Conservation (phyloP, 1,140 invertebrate genomes). For the Rhagoletis zephyria region DNA sequence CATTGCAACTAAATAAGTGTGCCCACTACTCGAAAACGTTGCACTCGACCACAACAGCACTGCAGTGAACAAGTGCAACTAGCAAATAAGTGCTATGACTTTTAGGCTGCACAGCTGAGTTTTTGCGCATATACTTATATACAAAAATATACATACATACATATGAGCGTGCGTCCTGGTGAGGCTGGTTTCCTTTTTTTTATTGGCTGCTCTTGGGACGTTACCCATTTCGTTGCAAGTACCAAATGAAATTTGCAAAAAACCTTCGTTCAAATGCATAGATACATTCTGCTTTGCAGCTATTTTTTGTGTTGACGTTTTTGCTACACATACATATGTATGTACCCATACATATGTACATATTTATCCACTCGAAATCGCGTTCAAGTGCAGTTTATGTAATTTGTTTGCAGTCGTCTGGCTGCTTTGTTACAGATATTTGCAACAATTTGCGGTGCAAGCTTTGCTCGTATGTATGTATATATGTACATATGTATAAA, state of each 20-base stretch:
- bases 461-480: not conserved
- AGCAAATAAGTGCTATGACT: conserved; percentile 2
- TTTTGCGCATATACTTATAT: not conserved
- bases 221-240: conserved; percentile 20
- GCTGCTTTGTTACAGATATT: conserved; percentile 6
- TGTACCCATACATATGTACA: not conserved
- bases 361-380: conserved; percentile 25
- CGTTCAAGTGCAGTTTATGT: conserved; percentile 50
- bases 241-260: conserved; percentile 42
- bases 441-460: conserved; percentile 21
- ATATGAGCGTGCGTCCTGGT: not conserved
- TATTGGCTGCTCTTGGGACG: not conserved
- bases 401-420: conserved; percentile 49
- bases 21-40: conserved; percentile 39
- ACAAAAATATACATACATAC: not conserved
- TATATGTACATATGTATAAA: not conserved
- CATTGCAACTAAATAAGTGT: conserved; percentile 52
- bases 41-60: conserved; percentile 40
- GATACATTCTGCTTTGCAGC: not conserved
- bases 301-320: not conserved
- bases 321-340: no score
- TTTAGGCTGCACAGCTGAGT: conserved; percentile 24
- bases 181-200: not conserved
- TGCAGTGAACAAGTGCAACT: conserved; percentile 36
- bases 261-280: not conserved